Evolutionary conservation across 2,888 invertebrate genomes (phyloP), one percentile per base, ranked within the genome.

Genomic region (Cancer borealis): DNA sequence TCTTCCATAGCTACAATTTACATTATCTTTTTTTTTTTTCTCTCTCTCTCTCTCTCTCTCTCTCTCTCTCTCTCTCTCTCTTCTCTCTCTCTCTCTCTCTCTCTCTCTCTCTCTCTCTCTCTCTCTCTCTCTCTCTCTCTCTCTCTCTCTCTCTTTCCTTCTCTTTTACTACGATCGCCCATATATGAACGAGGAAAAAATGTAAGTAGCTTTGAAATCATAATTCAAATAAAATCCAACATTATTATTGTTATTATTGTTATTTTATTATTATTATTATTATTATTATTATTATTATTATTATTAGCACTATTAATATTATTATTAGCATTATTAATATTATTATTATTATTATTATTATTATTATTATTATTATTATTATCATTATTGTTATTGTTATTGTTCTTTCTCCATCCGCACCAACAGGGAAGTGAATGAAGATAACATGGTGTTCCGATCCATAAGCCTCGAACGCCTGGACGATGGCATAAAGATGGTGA

Each of bases 391-490:
- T 49, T 49, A 49, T 49, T 49, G 12, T 49, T 49, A 0, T 49
- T 12, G 3, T 49, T 45, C 47, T 94, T 17, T 92, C 26, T 17
- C 30, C 26, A 92, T 10, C 96, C 97, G 97, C 26, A 39, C 30
- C 26, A 92, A 12, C 96, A 97, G 97, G 98, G 98, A 98, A 97
- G 98, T 98, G 94, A 98, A 98, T 96, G 98, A 98, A 96, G 98
- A 98, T 96, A 98, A 98, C 96, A 97, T 97, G 97, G 97, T 98
- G 90, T 97, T 98, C 95, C 97, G 97, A 95, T 97, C 98, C 96
- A 97, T 97, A 96, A 97, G 97, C 1, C 96, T 97, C 2, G 98
- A 98, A 96, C 97, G 97, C 96, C 96, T 97, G 96, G 97, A 97
- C 96, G 97, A 97, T 96, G 96, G 97, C 90, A 96, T 97, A 3